A percentile compares a stretch with the other conserved stretches of the same genome.
These are phyloP conservation scores for Pocillopora verrucosa DNA, from an alignment of 64 coral and sea anemone species.

Conservation along the genomic window DNA sequence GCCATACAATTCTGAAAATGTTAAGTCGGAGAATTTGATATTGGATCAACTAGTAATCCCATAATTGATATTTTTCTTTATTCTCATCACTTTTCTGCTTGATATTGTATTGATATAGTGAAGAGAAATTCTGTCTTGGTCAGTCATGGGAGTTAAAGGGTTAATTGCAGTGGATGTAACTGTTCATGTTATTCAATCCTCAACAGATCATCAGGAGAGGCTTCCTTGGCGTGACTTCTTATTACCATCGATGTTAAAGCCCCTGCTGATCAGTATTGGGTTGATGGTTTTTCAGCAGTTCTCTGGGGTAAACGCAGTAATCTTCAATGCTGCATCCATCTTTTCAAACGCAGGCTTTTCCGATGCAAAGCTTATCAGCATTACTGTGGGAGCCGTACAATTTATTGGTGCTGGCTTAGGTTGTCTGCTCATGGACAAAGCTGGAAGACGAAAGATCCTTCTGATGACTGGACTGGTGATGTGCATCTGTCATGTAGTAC, in stretches of 20 bases:
- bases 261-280: slow-evolving; percentile 70
- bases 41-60: no score
- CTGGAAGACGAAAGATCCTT: slow-evolving; percentile 74
- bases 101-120: no score
- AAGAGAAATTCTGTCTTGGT: no score
- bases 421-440: slow-evolving; percentile 77
- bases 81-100: no score
- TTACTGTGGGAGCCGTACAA: slow-evolving; percentile 69
- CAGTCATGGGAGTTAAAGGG: no score
- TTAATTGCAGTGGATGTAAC: background rate
- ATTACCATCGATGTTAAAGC: slow-evolving; percentile 59
- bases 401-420: slow-evolving; percentile 68
- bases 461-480: slow-evolving; percentile 54
- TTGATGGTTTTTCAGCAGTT: slow-evolving; percentile 83
- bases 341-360: slow-evolving; percentile 72
- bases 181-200: slow-evolving; percentile 13
- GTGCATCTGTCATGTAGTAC: slow-evolving; percentile 53
- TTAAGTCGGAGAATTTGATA: no score
- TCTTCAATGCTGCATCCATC: slow-evolving; percentile 77
- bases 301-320: slow-evolving; percentile 70
- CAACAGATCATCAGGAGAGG: slow-evolving; percentile 40
- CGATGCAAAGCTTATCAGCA: slow-evolving; percentile 59
- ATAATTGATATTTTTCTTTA: no score
- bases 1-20: no score
- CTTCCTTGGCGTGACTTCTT: slow-evolving; percentile 49